Evolutionary conservation across 2,888 invertebrate species (phyloP).

Genomic region (Caenorhabditis angaria): DNA sequence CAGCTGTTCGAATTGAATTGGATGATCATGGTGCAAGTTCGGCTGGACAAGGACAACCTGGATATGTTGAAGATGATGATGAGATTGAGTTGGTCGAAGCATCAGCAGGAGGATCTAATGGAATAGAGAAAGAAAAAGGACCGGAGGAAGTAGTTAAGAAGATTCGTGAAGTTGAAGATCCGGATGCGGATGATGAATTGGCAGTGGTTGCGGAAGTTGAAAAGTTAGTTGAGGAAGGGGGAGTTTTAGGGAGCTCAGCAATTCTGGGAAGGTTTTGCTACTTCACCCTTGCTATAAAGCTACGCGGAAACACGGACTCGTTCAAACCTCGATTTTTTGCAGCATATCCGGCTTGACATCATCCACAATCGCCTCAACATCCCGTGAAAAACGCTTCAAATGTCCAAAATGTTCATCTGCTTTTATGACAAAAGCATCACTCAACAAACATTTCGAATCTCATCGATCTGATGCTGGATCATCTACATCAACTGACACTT

Average conservation of each 20-base stretch:
- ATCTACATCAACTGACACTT: constrained; percentile 6
- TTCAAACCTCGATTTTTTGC: constrained; percentile 13
- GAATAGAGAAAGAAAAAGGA: background rate
- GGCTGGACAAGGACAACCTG: constrained; percentile 14
- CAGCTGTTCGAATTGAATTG: background rate
- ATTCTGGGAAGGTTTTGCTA: too few species aligned
- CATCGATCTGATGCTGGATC: constrained; percentile 42
- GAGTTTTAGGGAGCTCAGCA: too few species aligned
- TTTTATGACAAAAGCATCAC: constrained; percentile 29
- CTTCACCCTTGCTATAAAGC: too few species aligned
- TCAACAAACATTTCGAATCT: constrained; percentile 12
- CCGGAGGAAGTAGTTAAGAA: background rate
- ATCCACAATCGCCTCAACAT: constrained; percentile 10
- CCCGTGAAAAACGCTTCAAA: constrained; percentile 32
- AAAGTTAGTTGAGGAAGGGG: constrained; percentile 41
- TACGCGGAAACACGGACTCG: background rate
- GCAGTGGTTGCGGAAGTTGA: constrained; percentile 44
- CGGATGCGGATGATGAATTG: constrained; percentile 45
- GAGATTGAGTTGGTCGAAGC: constrained; percentile 13
- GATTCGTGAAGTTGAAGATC: background rate
- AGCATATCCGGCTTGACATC: constrained; percentile 23
- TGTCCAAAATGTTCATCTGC: constrained; percentile 31
- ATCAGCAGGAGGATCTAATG: too few species aligned
- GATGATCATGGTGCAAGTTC: background rate
- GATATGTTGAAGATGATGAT: constrained; percentile 35